Percentiles rank a stretch among this genome's conserved stretches.
These are phyloP conservation scores for Neofelis nebulosa DNA, from an alignment of 2,113 vertebrate species.

Conservation along the genomic window DNA sequence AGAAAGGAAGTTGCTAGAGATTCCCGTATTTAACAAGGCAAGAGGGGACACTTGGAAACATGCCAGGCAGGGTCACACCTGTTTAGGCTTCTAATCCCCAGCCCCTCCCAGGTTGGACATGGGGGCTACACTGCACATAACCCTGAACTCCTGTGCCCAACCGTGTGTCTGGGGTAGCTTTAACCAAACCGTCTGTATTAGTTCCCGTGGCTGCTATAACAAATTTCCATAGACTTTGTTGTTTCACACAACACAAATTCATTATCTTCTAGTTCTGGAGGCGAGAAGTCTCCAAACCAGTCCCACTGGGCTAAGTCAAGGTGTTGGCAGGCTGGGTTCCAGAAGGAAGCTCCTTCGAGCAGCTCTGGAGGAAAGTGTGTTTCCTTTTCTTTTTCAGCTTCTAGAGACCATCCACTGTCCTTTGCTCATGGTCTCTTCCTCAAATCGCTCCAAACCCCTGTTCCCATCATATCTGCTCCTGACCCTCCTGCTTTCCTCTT, in stretches of 20 bases:
- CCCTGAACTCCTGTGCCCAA: background rate
- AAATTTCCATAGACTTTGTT: background rate
- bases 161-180: background rate
- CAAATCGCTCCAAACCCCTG: background rate
- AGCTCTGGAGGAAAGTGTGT: background rate
- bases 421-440: background rate
- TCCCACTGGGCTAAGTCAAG: background rate
- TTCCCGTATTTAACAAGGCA: no score
- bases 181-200: background rate
- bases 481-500: background rate
- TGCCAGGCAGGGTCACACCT: background rate
- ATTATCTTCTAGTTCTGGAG: background rate
- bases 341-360: background rate
- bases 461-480: background rate
- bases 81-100: background rate
- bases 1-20: background rate
- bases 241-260: background rate
- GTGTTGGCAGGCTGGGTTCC: background rate
- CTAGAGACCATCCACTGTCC: background rate
- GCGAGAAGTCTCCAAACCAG: background rate
- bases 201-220: background rate
- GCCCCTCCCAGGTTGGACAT: background rate
- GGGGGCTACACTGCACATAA: background rate
- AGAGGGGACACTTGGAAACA: background rate
- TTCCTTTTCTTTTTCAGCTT: background rate